phyloP scores from a whole-genome alignment of 2,113 vertebrate genomes.

The Trinectes maculatus region DNA sequence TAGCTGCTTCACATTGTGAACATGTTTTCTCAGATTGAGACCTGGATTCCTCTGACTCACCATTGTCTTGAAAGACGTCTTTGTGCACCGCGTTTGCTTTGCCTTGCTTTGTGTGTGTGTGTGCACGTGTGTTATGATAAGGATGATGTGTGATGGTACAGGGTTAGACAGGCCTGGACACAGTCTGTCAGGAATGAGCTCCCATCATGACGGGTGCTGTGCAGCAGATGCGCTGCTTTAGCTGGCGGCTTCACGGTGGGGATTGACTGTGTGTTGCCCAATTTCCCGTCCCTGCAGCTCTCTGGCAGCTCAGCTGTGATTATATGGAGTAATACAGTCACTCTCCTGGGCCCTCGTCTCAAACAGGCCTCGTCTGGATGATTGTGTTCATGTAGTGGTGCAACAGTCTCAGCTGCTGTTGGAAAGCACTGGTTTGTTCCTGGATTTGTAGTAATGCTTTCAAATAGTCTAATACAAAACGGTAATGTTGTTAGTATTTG shows the following conservation, averaged over 20 bases:
- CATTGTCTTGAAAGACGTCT: slow-evolving; percentile 20
- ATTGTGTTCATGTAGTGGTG: too few relatives aligned
- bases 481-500: too few relatives aligned
- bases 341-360: slow-evolving; percentile 24
- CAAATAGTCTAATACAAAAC: too few relatives aligned
- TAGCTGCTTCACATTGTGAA: slow-evolving; percentile 1
- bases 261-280: slow-evolving; percentile 40
- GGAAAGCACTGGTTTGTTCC: too few relatives aligned
- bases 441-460: too few relatives aligned
- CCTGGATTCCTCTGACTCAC: slow-evolving; percentile 18
- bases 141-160: slow-evolving; percentile 21
- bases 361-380: slow-evolving; percentile 6
- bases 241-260: neutral
- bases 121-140: slow-evolving; percentile 46
- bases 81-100: slow-evolving; percentile 4
- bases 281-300: slow-evolving; percentile 31
- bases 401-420: too few relatives aligned
- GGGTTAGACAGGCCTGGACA: slow-evolving; percentile 54
- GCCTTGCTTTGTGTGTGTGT: slow-evolving; percentile 20
- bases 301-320: slow-evolving; percentile 44
- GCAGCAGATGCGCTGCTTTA: slow-evolving; percentile 43
- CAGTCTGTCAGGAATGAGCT: slow-evolving; percentile 45
- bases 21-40: slow-evolving; percentile 34
- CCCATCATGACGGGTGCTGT: slow-evolving; percentile 14
- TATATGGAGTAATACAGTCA: slow-evolving; percentile 43